These are phyloP conservation scores for Petrosia ficiformis DNA, from an alignment of 37 sponge, comb jelly and placozoan genomes.

Conservation along the genomic window DNA sequence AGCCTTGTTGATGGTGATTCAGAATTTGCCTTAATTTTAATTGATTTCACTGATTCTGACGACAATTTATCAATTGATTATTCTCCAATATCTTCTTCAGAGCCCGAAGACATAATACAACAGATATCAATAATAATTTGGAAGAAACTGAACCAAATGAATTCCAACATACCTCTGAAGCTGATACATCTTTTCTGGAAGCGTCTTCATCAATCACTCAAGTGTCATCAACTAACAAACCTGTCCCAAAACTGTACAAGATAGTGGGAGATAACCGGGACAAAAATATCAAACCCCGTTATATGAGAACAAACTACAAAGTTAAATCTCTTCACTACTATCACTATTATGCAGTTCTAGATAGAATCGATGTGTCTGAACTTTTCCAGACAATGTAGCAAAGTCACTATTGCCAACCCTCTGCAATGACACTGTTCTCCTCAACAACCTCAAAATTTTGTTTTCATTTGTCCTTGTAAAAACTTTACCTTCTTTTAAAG, in stretches of 20 bases:
- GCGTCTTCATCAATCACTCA: too few relatives aligned
- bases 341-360: constrained; percentile 10
- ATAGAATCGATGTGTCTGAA: constrained; percentile 1
- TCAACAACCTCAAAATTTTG: constrained; percentile 1
- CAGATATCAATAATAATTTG: too few relatives aligned
- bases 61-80: neutral
- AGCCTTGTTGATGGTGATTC: neutral
- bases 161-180: too few relatives aligned
- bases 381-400: neutral
- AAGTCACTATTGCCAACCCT: neutral
- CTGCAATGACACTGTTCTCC: constrained; percentile 1
- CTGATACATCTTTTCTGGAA: too few relatives aligned
- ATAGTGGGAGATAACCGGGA: constrained; percentile 12
- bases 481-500: neutral
- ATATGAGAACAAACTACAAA: constrained; percentile 10
- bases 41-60: neutral
- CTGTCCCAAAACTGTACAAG: too few relatives aligned
- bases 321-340: neutral
- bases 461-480: neutral
- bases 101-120: too few relatives aligned
- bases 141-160: too few relatives aligned
- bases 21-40: neutral
- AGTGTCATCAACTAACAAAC: too few relatives aligned
- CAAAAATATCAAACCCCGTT: neutral
- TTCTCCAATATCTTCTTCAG: too few relatives aligned